Conservation (phyloP, 2,888 invertebrate genomes). For the Syrphus vitripennis region DNA sequence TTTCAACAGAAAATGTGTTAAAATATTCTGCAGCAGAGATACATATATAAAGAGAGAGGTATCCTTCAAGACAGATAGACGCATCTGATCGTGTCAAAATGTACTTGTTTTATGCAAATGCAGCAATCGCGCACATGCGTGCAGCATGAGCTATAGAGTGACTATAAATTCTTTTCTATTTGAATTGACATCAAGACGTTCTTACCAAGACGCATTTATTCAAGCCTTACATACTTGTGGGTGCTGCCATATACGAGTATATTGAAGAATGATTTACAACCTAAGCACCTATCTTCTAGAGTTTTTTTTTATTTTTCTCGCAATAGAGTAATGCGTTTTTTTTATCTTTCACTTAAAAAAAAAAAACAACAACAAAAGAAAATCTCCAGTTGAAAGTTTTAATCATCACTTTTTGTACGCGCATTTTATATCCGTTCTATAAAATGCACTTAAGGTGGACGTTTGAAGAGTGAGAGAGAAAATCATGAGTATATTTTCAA, state of each 20-base stretch:
- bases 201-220: background rate
- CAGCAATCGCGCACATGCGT: conserved; percentile 36
- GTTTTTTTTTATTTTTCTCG: background rate
- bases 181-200: conserved; percentile 42
- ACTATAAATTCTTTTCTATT: conserved; percentile 49
- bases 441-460: background rate
- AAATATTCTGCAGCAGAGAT: conserved; percentile 5
- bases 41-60: no score
- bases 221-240: background rate
- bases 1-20: background rate
- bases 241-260: no score
- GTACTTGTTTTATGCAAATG: conserved; percentile 55
- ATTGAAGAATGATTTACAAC: conserved; percentile 1
- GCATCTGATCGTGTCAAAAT: conserved; percentile 21
- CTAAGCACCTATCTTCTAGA: background rate
- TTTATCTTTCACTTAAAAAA: no score
- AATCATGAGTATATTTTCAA: conserved; percentile 2
- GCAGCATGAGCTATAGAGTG: conserved; percentile 35
- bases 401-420: background rate
- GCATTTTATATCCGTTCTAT: background rate
- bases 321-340: background rate
- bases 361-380: background rate
- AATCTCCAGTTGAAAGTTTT: background rate
- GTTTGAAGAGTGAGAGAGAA: background rate
- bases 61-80: background rate